These are phyloP conservation scores for Leptothorax acervorum DNA, from an alignment of 2,888 invertebrate species.

Conservation along the genomic window DNA sequence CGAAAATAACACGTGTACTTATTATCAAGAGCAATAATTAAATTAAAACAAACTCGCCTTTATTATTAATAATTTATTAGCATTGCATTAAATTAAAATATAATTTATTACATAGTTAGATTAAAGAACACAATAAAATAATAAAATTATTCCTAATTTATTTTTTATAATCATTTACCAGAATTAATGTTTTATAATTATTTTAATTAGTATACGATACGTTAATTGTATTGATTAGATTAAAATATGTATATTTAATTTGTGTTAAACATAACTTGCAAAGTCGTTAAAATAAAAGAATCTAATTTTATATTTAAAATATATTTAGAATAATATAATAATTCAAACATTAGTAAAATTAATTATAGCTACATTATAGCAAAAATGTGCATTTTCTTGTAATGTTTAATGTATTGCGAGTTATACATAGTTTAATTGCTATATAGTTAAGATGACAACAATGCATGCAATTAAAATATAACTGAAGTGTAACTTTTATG, in stretches of 20 bases:
- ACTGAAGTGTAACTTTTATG: neutral
- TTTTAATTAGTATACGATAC: neutral
- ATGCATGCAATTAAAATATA: neutral
- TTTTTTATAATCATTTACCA: neutral
- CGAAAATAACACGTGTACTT: neutral
- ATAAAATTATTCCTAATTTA: neutral
- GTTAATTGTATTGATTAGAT: neutral
- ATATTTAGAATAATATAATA: neutral
- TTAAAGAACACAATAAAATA: neutral
- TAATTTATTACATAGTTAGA: neutral
- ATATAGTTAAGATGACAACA: neutral
- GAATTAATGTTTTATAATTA: neutral
- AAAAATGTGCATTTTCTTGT: neutral
- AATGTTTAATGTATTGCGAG: neutral
- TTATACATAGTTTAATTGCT: neutral
- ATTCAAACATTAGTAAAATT: neutral
- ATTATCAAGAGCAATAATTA: too few species aligned
- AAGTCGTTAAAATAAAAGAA: neutral
- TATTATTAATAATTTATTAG: neutral
- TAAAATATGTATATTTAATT: neutral
- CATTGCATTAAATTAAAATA: neutral
- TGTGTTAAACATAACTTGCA: neutral
- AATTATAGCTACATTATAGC: too few species aligned
- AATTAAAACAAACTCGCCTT: neutral
- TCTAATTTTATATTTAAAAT: neutral